phyloP scores from a whole-genome alignment of 2,888 invertebrate species.

The Odontocolon sp. region DNA sequence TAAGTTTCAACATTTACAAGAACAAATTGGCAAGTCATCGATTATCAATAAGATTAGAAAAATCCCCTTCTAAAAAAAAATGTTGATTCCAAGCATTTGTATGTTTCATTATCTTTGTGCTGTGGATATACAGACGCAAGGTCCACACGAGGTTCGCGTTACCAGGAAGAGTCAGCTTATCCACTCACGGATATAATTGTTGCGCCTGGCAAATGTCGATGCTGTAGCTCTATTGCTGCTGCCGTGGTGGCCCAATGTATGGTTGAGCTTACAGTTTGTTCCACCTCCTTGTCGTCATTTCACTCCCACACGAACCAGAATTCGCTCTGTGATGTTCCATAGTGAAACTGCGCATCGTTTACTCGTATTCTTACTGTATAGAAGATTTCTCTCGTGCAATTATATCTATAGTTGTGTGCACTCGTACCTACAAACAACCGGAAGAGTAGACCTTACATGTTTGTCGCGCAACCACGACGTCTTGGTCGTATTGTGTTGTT shows the following conservation, averaged over 20 bases:
- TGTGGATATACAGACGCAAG: too few relatives aligned
- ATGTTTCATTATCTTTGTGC: too few relatives aligned
- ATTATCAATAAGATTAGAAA: too few relatives aligned
- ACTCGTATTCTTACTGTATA: slow-evolving; percentile 21
- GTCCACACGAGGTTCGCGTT: slow-evolving; percentile 72
- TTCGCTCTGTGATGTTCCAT: slow-evolving; percentile 33
- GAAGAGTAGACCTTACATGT: slow-evolving; percentile 49
- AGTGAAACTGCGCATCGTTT: slow-evolving; percentile 44
- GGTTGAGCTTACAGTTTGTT: background rate
- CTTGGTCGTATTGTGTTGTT: slow-evolving; percentile 20
- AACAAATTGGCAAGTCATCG: too few relatives aligned
- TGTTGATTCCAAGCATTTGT: too few relatives aligned
- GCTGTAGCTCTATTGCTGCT: slow-evolving; percentile 40
- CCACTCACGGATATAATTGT: slow-evolving; percentile 73
- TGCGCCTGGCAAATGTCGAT: slow-evolving; percentile 64
- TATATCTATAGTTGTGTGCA: background rate
- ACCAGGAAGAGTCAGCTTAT: slow-evolving; percentile 75
- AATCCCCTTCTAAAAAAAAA: too few relatives aligned
- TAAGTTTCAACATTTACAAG: too few relatives aligned
- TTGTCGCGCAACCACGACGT: slow-evolving; percentile 34
- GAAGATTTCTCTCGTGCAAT: slow-evolving; percentile 32
- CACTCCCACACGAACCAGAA: slow-evolving; percentile 54
- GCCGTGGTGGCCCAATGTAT: slow-evolving; percentile 67
- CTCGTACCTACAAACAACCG: slow-evolving; percentile 23
- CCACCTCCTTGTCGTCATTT: slow-evolving; percentile 24